Percentiles rank a stretch among this genome's conserved stretches.
phyloP scores from a whole-genome alignment of 1,140 invertebrate genomes.

The Dinothrombium tinctorium region DNA sequence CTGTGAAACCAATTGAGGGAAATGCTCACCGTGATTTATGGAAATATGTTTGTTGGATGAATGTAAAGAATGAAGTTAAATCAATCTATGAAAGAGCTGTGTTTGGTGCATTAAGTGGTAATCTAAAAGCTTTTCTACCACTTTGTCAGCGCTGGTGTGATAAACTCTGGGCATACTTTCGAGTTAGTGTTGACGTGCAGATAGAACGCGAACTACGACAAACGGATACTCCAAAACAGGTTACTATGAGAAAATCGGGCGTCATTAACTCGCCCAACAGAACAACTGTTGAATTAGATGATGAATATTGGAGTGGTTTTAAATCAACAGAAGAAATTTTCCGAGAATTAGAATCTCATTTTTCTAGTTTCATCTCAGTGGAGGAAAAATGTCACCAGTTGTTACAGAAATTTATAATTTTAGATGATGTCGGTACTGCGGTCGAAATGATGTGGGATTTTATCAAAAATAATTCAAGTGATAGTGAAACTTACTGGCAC shows the following conservation, averaged over 20 bases:
- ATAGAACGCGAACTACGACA: conserved; percentile 48
- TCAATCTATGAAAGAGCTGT: conserved; percentile 28
- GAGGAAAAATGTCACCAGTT: conserved; percentile 33
- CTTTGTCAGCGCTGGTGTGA: conserved; percentile 64
- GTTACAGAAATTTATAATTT: conserved; percentile 49
- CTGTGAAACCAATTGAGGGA: conserved; percentile 32
- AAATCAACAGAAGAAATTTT: conserved; percentile 18
- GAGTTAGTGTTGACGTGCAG: conserved; percentile 43
- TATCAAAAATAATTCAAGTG: conserved; percentile 2
- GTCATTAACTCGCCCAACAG: conserved; percentile 15
- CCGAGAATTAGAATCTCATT: conserved; percentile 3
- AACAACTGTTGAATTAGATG: conserved; percentile 30
- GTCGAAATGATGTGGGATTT: conserved; percentile 13
- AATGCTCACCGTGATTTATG: conserved; percentile 68
- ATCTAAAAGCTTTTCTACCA: conserved; percentile 43
- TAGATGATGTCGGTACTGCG: conserved; percentile 35
- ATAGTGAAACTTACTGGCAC: conserved; percentile 18
- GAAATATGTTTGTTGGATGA: conserved; percentile 54
- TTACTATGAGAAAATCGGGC: background rate
- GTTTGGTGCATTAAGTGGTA: conserved; percentile 55
- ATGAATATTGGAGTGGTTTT: conserved; percentile 51
- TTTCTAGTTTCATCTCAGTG: background rate
- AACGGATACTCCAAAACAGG: conserved; percentile 16
- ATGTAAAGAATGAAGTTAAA: conserved; percentile 25
- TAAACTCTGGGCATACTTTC: conserved; percentile 44